A percentile compares a stretch with the other conserved stretches of the same genome.
Evolutionary conservation across 2,113 vertebrate genomes (phyloP).

Genomic region (Bos javanicus): DNA sequence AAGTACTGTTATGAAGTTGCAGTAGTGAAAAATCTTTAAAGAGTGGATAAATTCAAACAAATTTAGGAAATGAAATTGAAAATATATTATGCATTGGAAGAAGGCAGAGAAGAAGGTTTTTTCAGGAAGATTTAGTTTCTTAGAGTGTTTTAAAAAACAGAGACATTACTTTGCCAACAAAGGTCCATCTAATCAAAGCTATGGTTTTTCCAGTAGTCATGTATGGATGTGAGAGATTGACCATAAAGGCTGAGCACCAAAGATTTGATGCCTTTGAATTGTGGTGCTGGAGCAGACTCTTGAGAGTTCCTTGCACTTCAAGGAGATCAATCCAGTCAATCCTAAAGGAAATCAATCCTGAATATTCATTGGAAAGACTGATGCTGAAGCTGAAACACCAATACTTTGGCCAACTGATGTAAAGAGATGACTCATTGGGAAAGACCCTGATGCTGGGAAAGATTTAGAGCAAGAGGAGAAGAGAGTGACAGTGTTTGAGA

Average conservation of each 20-base stretch:
- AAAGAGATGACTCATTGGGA: not conserved
- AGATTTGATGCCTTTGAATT: not conserved
- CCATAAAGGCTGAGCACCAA: not conserved
- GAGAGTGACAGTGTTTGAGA: not conserved
- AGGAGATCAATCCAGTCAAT: not conserved
- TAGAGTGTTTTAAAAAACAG: not conserved
- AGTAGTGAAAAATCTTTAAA: not conserved
- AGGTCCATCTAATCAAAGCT: not conserved
- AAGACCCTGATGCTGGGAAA: not conserved
- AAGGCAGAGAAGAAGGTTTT: not conserved
- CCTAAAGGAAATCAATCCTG: not conserved
- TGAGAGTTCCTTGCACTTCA: not conserved
- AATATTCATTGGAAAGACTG: not conserved
- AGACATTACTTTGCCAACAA: not conserved
- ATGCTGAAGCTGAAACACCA: not conserved
- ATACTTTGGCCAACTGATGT: not conserved
- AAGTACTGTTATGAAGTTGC: not conserved
- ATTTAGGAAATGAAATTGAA: not conserved
- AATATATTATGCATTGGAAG: not conserved
- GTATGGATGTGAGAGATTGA: not conserved
- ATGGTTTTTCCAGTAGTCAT: not conserved
- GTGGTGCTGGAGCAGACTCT: not conserved
- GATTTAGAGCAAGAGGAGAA: not conserved
- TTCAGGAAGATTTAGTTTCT: not conserved
- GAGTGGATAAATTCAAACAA: not conserved